Evolutionary conservation across 2,888 invertebrate species (phyloP), one percentile per base, ranked within the genome.

Genomic region (Timema podura): DNA sequence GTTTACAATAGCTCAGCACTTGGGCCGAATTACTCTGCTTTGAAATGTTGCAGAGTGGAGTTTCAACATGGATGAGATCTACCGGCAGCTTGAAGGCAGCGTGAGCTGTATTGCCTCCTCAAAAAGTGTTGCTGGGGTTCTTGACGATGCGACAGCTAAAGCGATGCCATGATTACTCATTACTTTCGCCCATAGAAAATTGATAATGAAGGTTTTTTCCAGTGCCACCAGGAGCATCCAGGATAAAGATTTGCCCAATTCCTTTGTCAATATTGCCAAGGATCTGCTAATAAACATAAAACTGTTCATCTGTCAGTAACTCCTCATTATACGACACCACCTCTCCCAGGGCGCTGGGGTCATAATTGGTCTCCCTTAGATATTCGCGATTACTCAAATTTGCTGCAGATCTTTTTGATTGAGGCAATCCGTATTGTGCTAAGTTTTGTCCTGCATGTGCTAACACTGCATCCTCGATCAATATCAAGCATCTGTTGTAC

Each of bases 141-240:
- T 77, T 13, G 76, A 75, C 45, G 74, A 78, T 13, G 77, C 77
- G 45, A 79, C 72, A 16, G 76, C 73, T 65, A 78, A 67, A 11
- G 75, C 75, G 46, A 75, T 75, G 7, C 72, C 30, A 11, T 30
- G 16, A 15, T 49, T 48, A 7, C 68, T 67, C 59, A 74, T 57
- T 59, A 76, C 65, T 59, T 74, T 69, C 46, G 74, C 74, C 51
- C 75, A 48, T 11, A 78, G 49, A 44, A 75, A 71, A 11, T 75
- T 75, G 61, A 76, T 74, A 15, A 78, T 65, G 68, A 74, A 78
- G 66, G 76, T 76, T 80, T 48, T 67, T 70, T 11, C 67, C 67
- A 13, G 61, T 70, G 6, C 78, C 78, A 48, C 77, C 78, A 44
- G 79, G 77, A 30, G 76, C 77, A 75, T 79, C 79, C 13, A 79